These are phyloP conservation scores for Dipodomys spectabilis DNA, from an alignment of 2,113 vertebrate species.

Conservation along the genomic window DNA sequence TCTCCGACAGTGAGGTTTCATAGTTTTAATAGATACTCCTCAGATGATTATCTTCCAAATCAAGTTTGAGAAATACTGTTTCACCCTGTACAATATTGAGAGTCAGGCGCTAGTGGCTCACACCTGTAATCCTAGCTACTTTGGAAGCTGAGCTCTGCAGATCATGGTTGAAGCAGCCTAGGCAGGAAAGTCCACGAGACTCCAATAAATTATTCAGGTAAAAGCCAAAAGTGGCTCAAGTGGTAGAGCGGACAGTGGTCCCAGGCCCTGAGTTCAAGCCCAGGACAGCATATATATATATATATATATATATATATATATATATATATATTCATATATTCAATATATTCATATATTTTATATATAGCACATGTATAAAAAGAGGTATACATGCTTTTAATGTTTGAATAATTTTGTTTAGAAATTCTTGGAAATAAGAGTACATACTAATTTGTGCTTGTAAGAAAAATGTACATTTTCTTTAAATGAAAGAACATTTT, in stretches of 20 bases:
- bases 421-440: constrained; percentile 46
- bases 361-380: not conserved
- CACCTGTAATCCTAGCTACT: no score
- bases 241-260: no score
- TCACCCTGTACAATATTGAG: not conserved
- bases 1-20: not conserved
- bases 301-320: no score
- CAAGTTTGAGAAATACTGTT: not conserved
- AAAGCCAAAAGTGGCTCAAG: no score
- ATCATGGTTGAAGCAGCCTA: no score
- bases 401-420: constrained; percentile 26
- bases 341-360: no score
- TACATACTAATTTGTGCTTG: constrained; percentile 7
- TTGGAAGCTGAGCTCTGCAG: no score
- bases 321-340: no score
- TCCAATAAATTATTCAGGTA: no score
- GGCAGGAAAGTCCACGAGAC: no score
- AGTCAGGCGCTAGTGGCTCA: not conserved
- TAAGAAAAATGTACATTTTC: constrained; percentile 34
- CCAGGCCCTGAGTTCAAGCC: no score
- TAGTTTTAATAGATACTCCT: not conserved
- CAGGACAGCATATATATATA: no score
- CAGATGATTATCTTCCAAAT: not conserved
- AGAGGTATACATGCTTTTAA: constrained; percentile 11
- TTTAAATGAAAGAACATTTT: constrained; percentile 23